These are phyloP conservation scores for Tiliacea citrago DNA, from an alignment of 2,888 invertebrate genomes.

Conservation along the genomic window DNA sequence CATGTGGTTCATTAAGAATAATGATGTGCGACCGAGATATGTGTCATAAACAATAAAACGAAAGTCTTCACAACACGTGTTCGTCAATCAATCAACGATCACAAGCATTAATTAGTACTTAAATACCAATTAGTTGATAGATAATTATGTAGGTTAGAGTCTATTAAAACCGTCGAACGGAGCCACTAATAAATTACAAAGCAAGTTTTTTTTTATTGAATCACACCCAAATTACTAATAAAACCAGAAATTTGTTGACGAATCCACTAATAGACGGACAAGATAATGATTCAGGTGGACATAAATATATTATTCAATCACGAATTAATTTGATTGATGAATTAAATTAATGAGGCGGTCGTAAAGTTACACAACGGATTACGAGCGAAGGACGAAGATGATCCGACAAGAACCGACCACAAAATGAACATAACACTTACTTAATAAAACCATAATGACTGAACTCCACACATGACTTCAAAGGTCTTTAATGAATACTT, in stretches of 20 bases:
- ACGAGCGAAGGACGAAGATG: constrained; percentile 20
- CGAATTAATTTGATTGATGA: constrained; percentile 63
- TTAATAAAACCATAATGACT: constrained; percentile 27
- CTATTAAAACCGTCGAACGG: constrained; percentile 74
- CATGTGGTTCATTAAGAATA: constrained; percentile 37
- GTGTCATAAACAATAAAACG: constrained; percentile 68
- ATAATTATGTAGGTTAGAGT: constrained; percentile 78
- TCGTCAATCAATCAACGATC: constrained; percentile 76
- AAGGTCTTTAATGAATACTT: constrained; percentile 30
- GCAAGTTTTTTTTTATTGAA: constrained; percentile 63
- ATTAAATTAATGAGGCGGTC: constrained; percentile 56
- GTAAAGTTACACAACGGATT: constrained; percentile 58
- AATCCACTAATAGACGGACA: constrained; percentile 60
- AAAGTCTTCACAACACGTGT: constrained; percentile 74
- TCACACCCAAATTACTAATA: constrained; percentile 59
- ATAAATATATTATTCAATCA: constrained; percentile 63
- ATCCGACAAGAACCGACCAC: constrained; percentile 10
- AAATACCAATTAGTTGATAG: constrained; percentile 80
- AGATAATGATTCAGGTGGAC: constrained; percentile 57
- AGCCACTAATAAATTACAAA: constrained; percentile 69
- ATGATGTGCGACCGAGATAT: constrained; percentile 59
- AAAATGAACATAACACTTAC: constrained; percentile 22
- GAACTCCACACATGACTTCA: constrained; percentile 18
- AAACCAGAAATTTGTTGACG: constrained; percentile 63
- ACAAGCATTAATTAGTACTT: constrained; percentile 80